Percentiles rank a stretch among this genome's conserved stretches.
These are phyloP conservation scores for Achatina immaculata DNA, from an alignment of 1,140 invertebrate genomes.

Conservation along the genomic window DNA sequence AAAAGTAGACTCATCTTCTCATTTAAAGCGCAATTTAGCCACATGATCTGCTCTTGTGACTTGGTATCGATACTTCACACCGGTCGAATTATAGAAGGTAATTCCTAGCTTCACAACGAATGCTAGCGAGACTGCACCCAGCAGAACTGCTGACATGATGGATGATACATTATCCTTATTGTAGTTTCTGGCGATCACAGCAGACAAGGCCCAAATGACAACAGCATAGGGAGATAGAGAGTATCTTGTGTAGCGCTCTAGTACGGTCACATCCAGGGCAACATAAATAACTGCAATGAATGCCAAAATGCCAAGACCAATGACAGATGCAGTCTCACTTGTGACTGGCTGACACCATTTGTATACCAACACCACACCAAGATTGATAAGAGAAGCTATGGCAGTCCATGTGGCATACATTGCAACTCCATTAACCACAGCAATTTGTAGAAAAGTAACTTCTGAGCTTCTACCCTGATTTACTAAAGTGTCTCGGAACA, in stretches of 20 bases:
- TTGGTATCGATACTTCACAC: background rate
- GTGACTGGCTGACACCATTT: constrained; percentile 36
- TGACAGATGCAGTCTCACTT: constrained; percentile 44
- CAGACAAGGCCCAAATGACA: constrained; percentile 55
- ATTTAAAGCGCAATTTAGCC: no score
- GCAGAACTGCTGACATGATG: constrained; percentile 38
- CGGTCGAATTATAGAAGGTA: background rate
- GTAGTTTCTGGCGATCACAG: constrained; percentile 54
- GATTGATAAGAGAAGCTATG: constrained; percentile 63
- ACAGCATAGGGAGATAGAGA: constrained; percentile 61
- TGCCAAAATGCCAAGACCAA: constrained; percentile 48
- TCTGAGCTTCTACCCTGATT: constrained; percentile 47
- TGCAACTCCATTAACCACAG: constrained; percentile 66
- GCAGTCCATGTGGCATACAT: constrained; percentile 66
- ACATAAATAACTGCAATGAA: constrained; percentile 52
- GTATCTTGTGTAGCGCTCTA: constrained; percentile 61
- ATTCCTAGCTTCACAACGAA: constrained; percentile 21
- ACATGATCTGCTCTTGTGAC: no score
- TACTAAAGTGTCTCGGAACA: constrained; percentile 42
- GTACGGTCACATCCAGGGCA: constrained; percentile 53
- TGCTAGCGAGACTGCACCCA: constrained; percentile 24
- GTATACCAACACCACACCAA: constrained; percentile 58
- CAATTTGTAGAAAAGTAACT: constrained; percentile 58
- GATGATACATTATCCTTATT: constrained; percentile 29
- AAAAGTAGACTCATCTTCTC: no score